Evolutionary conservation across 2,888 invertebrate genomes (phyloP).

Genomic region (Eristalis pertinax): DNA sequence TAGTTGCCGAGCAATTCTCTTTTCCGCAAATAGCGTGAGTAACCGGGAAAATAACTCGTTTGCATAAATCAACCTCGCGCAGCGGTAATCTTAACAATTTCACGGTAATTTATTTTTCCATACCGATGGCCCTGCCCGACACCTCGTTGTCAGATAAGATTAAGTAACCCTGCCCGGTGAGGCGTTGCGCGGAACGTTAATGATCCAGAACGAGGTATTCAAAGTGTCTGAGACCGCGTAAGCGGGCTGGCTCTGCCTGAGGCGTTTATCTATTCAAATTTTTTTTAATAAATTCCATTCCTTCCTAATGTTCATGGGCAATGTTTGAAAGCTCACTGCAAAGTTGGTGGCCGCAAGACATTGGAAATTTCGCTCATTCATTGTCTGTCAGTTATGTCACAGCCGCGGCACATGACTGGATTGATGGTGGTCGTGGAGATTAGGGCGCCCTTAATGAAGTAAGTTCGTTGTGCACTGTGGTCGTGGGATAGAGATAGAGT

Average conservation of each 20-base stretch:
- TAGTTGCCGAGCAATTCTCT: too few species aligned
- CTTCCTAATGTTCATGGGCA: too few species aligned
- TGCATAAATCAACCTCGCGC: constrained; percentile 11
- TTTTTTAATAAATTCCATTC: not conserved
- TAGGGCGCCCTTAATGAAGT: too few species aligned
- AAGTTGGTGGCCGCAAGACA: not conserved
- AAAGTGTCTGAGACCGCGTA: constrained; percentile 22
- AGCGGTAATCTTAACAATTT: constrained; percentile 40
- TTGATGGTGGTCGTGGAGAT: too few species aligned
- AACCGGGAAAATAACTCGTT: not conserved
- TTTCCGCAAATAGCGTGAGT: not conserved
- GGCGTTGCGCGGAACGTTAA: constrained; percentile 46
- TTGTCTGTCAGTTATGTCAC: not conserved
- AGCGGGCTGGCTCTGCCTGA: not conserved
- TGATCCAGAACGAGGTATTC: constrained; percentile 39
- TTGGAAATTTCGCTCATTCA: constrained; percentile 11
- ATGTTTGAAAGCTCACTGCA: too few species aligned
- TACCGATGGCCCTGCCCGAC: constrained; percentile 32
- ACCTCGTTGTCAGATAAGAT: constrained; percentile 55
- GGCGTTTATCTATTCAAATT: constrained; percentile 51
- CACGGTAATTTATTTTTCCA: constrained; percentile 58
- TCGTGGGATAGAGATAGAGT: too few species aligned
- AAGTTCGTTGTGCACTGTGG: too few species aligned
- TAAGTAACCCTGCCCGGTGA: constrained; percentile 31
- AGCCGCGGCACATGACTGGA: too few species aligned